phyloP scores from a whole-genome alignment of 92 coral and sea anemone species.

The Umimayanthus chanpuru region DNA sequence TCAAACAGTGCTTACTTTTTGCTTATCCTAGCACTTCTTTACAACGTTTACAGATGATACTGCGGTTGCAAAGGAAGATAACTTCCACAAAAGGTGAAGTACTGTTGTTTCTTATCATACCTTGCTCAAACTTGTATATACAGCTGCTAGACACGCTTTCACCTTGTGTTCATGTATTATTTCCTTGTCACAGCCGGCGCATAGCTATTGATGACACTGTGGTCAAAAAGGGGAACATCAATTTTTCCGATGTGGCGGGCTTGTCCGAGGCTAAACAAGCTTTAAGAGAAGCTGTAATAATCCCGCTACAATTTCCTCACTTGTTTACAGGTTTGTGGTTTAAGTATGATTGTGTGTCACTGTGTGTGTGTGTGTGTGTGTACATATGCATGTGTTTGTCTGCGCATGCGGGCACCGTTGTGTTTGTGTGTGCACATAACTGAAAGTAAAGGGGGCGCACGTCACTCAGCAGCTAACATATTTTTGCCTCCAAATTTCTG shows the following conservation, averaged over 20 bases:
- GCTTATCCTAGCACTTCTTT: neutral
- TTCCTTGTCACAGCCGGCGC: constrained; percentile 64
- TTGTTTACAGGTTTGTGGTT: constrained; percentile 78
- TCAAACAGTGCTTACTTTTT: too few species aligned
- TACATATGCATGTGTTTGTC: neutral
- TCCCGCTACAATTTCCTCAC: constrained; percentile 96
- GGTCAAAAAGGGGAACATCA: constrained; percentile 65
- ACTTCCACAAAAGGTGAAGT: neutral
- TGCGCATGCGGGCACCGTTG: neutral
- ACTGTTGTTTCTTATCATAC: too few species aligned
- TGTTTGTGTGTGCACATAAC: too few species aligned
- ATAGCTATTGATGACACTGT: constrained; percentile 95
- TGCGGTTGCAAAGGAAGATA: neutral
- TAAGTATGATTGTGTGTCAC: neutral
- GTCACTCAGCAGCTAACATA: too few species aligned
- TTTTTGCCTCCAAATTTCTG: too few species aligned
- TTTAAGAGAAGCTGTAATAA: constrained; percentile 86
- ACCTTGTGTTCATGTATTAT: too few species aligned
- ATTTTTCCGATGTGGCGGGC: constrained; percentile 88
- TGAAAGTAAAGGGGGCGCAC: too few species aligned
- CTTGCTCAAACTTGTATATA: too few species aligned
- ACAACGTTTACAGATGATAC: neutral
- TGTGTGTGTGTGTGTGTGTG: too few species aligned
- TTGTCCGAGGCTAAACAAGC: constrained; percentile 84
- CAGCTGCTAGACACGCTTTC: too few species aligned